Percentiles rank a stretch among this genome's conserved stretches.
These are phyloP conservation scores for Coelinius sp. DNA, from an alignment of 2,888 invertebrate genomes.

Conservation along the genomic window DNA sequence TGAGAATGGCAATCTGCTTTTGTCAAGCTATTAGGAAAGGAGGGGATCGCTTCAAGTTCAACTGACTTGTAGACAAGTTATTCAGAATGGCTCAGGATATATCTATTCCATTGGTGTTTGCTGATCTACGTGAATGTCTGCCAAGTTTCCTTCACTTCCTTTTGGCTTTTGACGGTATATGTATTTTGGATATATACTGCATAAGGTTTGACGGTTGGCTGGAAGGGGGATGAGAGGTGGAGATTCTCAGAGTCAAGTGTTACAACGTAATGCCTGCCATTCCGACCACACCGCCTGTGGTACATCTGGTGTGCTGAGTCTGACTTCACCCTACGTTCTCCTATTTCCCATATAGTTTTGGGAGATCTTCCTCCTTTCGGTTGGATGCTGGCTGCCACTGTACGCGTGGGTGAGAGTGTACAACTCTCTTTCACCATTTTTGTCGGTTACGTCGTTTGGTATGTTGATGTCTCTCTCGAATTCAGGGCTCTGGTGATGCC, in stretches of 20 bases:
- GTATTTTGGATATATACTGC: conserved; percentile 26
- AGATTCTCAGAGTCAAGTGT: conserved; percentile 47
- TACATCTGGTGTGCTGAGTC: conserved; percentile 59
- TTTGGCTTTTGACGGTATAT: conserved; percentile 23
- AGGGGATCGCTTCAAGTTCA: background rate
- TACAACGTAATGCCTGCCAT: conserved; percentile 47
- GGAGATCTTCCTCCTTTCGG: conserved; percentile 35
- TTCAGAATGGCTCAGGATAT: background rate
- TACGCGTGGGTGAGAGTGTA: background rate
- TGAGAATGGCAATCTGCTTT: too few species aligned
- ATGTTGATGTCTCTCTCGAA: background rate
- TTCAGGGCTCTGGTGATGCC: background rate
- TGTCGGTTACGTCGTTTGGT: conserved; percentile 24
- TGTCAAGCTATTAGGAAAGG: background rate
- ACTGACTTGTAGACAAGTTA: background rate
- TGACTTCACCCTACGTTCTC: conserved; percentile 39
- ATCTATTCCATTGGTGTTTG: conserved; percentile 10
- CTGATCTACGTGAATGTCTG: conserved; percentile 37
- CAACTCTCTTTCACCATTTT: conserved; percentile 26
- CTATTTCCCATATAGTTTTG: conserved; percentile 44
- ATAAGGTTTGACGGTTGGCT: background rate
- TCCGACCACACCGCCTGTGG: conserved; percentile 52
- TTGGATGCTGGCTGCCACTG: background rate
- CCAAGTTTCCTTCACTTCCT: conserved; percentile 28
- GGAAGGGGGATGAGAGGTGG: conserved; percentile 1